Conservation (phyloP, 2,888 invertebrate genomes). For the Encarsia formosa region DNA sequence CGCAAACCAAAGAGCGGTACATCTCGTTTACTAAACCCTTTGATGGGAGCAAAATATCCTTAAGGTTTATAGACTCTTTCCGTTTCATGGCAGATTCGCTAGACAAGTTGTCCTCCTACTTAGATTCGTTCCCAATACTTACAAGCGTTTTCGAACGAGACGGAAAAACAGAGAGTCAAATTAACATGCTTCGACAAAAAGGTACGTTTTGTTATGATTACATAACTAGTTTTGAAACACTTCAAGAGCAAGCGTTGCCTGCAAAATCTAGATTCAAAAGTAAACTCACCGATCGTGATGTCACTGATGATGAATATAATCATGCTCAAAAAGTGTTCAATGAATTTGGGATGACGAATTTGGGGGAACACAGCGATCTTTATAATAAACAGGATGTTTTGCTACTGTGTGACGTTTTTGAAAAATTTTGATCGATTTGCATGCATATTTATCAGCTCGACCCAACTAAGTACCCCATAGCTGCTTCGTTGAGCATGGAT, state of each 20-base stretch:
- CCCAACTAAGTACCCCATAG: too few species aligned
- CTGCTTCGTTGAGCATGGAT: too few species aligned
- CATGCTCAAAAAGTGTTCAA: too few species aligned
- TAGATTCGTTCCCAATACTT: neutral
- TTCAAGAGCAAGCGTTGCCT: neutral
- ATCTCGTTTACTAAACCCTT: constrained; percentile 26
- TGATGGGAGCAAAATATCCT: constrained; percentile 2
- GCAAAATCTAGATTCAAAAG: neutral
- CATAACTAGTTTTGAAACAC: neutral
- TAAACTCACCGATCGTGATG: neutral
- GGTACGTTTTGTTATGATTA: neutral
- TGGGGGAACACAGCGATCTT: neutral
- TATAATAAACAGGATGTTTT: neutral
- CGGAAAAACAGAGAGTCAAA: neutral
- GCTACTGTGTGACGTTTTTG: neutral
- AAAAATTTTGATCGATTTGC: neutral
- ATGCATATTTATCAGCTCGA: too few species aligned
- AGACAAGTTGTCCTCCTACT: neutral
- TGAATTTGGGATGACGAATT: neutral
- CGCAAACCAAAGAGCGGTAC: constrained; percentile 40
- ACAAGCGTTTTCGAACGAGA: neutral
- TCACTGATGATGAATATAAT: too few species aligned
- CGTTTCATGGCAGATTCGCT: constrained; percentile 8
- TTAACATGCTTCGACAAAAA: neutral
- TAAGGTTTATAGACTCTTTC: constrained; percentile 23